phyloP scores from a whole-genome alignment of 1,140 invertebrate genomes.

The Papilio polytes region DNA sequence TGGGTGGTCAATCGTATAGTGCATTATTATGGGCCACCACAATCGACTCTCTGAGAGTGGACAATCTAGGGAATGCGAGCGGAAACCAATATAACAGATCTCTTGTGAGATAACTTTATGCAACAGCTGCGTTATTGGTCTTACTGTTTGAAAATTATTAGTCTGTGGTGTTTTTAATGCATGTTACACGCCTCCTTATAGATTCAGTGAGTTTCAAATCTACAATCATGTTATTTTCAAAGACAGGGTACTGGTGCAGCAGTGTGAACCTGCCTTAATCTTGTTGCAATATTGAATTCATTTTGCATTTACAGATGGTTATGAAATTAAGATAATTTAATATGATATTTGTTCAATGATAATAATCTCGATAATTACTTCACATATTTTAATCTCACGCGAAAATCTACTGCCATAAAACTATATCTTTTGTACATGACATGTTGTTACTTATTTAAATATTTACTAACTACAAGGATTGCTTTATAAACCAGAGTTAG shows the following conservation, averaged over 20 bases:
- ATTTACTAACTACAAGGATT: constrained; percentile 8
- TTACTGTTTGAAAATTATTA: constrained; percentile 12
- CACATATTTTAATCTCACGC: neutral
- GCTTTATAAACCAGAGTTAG: neutral
- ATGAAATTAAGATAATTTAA: no score
- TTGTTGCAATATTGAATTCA: no score
- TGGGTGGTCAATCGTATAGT: constrained; percentile 71
- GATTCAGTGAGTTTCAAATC: no score
- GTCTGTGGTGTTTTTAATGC: neutral
- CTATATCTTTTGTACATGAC: neutral
- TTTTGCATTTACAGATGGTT: no score
- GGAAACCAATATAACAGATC: constrained; percentile 44
- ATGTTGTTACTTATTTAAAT: neutral
- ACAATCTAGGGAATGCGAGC: constrained; percentile 45
- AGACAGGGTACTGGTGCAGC: no score
- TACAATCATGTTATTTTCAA: no score
- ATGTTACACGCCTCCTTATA: neutral
- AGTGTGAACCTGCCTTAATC: no score
- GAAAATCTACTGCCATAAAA: neutral
- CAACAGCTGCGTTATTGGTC: constrained; percentile 8
- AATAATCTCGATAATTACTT: no score
- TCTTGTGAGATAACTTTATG: constrained; percentile 34
- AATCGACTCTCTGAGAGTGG: constrained; percentile 44
- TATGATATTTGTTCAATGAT: no score
- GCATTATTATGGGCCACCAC: constrained; percentile 60